Evolutionary conservation across 2,797 vertebrate genomes (phyloP).

Genomic region (Sebastes melanostomus): DNA sequence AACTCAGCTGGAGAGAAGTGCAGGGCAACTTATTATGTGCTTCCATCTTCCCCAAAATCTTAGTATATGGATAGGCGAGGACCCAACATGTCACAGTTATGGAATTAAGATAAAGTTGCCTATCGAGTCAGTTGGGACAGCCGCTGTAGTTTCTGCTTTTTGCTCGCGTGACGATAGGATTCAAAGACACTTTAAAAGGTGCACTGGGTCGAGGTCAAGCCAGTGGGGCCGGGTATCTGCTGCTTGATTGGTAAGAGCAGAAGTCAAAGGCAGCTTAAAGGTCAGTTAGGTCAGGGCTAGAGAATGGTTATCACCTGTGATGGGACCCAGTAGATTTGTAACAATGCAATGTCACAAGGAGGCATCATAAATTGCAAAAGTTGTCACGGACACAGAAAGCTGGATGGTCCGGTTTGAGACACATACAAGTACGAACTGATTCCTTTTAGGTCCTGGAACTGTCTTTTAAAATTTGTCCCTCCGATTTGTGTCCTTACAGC

Average conservation of each 20-base stretch:
- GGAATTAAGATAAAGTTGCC: too few relatives aligned
- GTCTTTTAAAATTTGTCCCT: background rate
- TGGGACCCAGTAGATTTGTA: background rate
- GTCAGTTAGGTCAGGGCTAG: background rate
- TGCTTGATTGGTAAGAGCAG: background rate
- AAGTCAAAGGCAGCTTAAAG: background rate
- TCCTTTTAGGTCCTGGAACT: background rate
- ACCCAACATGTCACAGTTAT: rapidly evolving
- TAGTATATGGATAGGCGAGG: background rate
- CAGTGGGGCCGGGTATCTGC: too few relatives aligned
- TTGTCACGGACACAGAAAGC: background rate
- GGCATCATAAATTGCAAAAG: background rate
- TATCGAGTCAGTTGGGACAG: too few relatives aligned
- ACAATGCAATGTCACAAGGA: background rate
- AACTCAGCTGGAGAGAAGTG: background rate
- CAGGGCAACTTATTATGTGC: background rate
- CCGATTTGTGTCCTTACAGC: conserved; percentile 75
- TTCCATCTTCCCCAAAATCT: background rate
- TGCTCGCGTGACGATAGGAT: background rate
- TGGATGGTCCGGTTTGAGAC: background rate
- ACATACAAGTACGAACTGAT: background rate
- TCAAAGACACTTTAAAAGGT: too few relatives aligned
- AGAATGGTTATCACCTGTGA: background rate
- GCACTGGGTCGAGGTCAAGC: too few relatives aligned
- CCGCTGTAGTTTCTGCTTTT: background rate